Evolutionary conservation across 2,797 vertebrate genomes (phyloP).

Genomic region (Rhincodon typus): DNA sequence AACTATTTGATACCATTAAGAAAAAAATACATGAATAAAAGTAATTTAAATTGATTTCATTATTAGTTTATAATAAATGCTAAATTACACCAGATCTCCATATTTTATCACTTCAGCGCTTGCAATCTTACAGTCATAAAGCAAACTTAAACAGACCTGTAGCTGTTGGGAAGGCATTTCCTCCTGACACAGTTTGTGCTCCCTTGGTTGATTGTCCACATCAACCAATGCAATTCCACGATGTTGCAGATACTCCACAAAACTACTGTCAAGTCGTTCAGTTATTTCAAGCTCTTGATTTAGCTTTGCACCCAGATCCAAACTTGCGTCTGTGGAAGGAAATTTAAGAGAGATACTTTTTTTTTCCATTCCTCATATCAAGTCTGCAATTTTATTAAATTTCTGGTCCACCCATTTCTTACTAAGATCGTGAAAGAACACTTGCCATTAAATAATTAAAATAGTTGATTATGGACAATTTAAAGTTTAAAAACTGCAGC

Average conservation of each 20-base stretch:
- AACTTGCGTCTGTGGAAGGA: conserved; percentile 62
- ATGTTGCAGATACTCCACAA: conserved; percentile 58
- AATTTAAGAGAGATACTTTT: background rate
- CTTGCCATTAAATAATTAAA: background rate
- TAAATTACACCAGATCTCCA: background rate
- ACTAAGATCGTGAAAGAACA: background rate
- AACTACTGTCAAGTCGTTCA: conserved; percentile 58
- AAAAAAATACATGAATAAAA: background rate
- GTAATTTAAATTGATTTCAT: background rate
- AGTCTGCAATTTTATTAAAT: background rate
- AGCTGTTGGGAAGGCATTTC: conserved; percentile 73
- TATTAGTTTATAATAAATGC: background rate
- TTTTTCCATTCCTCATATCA: background rate
- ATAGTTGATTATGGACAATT: background rate
- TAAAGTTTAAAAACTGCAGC: background rate
- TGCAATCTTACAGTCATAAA: background rate
- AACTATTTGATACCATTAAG: background rate
- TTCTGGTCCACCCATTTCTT: background rate
- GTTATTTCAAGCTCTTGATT: conserved; percentile 57
- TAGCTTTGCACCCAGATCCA: conserved; percentile 61
- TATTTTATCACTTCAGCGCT: background rate
- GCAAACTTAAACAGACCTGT: conserved; percentile 60
- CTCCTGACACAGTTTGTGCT: conserved; percentile 58
- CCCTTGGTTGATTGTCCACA: conserved; percentile 58
- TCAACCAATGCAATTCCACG: conserved; percentile 57